phyloP scores from a whole-genome alignment of 1,140 invertebrate species.

The Drosophila orena region DNA sequence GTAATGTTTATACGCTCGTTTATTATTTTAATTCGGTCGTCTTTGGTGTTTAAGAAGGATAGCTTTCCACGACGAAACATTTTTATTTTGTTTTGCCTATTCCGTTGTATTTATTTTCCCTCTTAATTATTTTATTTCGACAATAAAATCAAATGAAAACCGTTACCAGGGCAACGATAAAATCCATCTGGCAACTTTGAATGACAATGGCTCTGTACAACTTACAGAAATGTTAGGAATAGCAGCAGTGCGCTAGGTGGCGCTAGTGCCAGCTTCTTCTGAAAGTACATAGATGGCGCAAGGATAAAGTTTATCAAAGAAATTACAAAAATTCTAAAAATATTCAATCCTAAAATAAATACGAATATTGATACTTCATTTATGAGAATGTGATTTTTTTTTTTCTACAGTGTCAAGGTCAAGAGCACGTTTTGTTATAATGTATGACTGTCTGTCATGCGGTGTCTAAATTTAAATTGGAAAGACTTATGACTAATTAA shows the following conservation, averaged over 20 bases:
- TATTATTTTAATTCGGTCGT: constrained; percentile 86
- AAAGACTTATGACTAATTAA: constrained; percentile 11
- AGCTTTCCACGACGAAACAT: constrained; percentile 83
- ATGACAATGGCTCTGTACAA: constrained; percentile 1
- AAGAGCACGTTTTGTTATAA: constrained; percentile 41
- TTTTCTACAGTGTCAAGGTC: constrained; percentile 60
- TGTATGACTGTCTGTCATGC: constrained; percentile 18
- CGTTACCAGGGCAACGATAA: constrained; percentile 45
- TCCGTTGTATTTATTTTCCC: constrained; percentile 1
- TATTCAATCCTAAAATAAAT: background rate
- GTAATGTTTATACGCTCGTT: constrained; percentile 89
- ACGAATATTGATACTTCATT: background rate
- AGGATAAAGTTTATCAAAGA: background rate
- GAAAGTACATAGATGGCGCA: constrained; percentile 15
- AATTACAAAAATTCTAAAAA: background rate
- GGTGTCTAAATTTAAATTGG: constrained; percentile 49
- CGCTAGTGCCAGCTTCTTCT: background rate
- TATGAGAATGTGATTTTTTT: background rate
- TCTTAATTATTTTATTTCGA: constrained; percentile 10
- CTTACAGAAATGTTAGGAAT: background rate
- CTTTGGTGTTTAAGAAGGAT: constrained; percentile 73
- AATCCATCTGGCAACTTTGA: background rate
- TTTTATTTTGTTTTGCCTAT: constrained; percentile 6
- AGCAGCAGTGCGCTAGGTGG: background rate
- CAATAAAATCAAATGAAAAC: constrained; percentile 44